Evolutionary conservation across 2,113 vertebrate genomes (phyloP).

Genomic region (Cariama cristata): DNA sequence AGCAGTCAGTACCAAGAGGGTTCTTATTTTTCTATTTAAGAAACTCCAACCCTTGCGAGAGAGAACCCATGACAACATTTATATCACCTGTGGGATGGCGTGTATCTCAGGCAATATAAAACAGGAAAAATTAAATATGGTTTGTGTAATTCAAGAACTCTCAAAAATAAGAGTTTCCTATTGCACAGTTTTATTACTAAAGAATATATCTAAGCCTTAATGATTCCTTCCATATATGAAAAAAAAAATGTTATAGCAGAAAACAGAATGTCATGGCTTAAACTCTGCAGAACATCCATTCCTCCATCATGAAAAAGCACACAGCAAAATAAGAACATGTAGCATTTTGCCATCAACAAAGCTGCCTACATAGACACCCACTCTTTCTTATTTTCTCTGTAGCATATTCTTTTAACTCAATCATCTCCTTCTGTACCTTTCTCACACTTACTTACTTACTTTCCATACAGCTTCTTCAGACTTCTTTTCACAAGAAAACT

Average conservation of each 20-base stretch:
- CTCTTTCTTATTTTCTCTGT: slow-evolving; percentile 34
- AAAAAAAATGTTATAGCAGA: background rate
- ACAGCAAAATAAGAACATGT: slow-evolving; percentile 39
- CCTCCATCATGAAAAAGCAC: background rate
- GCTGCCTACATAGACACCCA: slow-evolving; percentile 21
- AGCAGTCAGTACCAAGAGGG: background rate
- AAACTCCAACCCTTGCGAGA: background rate
- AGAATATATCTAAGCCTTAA: background rate
- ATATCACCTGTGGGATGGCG: background rate
- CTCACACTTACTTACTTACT: background rate
- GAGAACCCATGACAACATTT: background rate
- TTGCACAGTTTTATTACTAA: background rate
- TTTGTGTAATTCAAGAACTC: background rate
- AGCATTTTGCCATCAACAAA: slow-evolving; percentile 48
- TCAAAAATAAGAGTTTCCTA: background rate
- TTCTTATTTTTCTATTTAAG: background rate
- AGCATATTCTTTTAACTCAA: slow-evolving; percentile 1
- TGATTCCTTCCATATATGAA: background rate
- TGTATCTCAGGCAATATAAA: background rate
- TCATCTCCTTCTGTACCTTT: background rate
- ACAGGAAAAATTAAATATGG: background rate
- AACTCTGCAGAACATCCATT: slow-evolving; percentile 6
- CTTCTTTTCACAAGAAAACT: background rate
- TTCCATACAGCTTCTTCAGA: background rate
- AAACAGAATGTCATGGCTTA: background rate